These are phyloP conservation scores for Struthidea cinerea DNA, from an alignment of 2,113 vertebrate species.

Conservation along the genomic window DNA sequence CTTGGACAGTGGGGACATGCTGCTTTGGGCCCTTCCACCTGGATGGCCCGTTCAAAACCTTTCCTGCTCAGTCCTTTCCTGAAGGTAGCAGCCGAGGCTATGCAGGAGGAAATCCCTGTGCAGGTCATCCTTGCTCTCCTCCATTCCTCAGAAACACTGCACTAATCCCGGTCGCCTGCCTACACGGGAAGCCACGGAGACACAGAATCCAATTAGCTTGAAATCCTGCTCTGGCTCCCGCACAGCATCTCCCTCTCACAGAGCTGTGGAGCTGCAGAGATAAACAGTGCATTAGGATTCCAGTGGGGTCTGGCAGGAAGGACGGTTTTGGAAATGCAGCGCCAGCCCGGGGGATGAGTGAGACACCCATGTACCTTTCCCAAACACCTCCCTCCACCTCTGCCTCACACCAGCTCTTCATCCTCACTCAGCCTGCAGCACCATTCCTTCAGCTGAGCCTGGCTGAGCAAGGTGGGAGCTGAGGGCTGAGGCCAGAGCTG, in stretches of 20 bases:
- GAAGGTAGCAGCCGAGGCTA: not conserved
- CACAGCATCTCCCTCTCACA: constrained; percentile 48
- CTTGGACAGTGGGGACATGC: not conserved
- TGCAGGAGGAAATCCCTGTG: not conserved
- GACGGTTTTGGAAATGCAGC: not conserved
- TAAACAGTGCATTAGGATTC: constrained; percentile 70
- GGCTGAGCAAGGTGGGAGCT: not conserved
- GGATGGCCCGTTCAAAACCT: not conserved
- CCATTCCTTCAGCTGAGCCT: not conserved
- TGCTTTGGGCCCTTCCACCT: not conserved
- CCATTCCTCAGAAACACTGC: not conserved
- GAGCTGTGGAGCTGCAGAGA: constrained; percentile 60
- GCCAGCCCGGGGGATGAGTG: not conserved
- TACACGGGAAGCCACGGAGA: constrained; percentile 17
- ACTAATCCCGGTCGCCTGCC: not conserved
- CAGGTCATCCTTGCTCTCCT: not conserved
- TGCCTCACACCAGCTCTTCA: not conserved
- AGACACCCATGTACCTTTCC: not conserved
- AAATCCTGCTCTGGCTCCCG: constrained; percentile 45
- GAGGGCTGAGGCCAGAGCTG: not conserved
- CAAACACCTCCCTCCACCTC: not conserved
- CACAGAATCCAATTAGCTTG: constrained; percentile 68
- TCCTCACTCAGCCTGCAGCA: not conserved
- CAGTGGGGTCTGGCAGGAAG: not conserved
- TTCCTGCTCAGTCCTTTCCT: not conserved